Evolutionary conservation across 2,888 invertebrate species (phyloP).

Genomic region (Pristionchus mayeri): DNA sequence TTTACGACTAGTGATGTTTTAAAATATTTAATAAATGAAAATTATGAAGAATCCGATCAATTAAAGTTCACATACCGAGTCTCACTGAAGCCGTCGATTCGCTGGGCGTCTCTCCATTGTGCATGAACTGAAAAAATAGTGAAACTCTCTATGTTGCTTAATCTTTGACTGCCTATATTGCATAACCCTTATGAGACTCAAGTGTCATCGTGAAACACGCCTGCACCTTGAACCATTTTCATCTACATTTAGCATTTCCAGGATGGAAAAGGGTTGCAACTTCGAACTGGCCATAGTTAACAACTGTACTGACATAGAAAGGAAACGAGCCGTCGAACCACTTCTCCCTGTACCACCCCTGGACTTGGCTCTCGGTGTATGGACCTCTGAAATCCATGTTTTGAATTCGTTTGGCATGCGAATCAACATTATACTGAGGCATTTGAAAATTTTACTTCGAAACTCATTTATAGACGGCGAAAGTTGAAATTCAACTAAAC

Average conservation of each 20-base stretch:
- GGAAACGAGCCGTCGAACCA: no score
- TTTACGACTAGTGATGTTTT: no score
- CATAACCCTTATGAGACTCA: background rate
- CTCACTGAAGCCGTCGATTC: background rate
- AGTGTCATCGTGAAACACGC: background rate
- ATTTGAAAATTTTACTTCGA: no score
- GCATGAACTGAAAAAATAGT: background rate
- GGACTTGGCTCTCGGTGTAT: background rate
- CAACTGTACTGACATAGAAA: no score
- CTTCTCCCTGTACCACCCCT: constrained; percentile 16
- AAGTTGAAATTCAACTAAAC: no score
- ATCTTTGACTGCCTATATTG: background rate
- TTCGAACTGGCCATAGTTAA: no score
- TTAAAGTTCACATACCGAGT: background rate
- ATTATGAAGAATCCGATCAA: background rate
- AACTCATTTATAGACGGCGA: no score
- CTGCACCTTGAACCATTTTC: background rate
- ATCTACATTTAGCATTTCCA: no score
- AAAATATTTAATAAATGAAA: background rate
- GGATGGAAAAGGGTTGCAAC: no score
- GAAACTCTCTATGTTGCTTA: background rate
- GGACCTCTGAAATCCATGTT: background rate
- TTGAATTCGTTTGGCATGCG: no score
- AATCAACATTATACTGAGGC: no score
- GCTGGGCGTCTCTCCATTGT: background rate